These are phyloP conservation scores for Drosophila kanekoi DNA, from an alignment of 2,888 invertebrate genomes.

Conservation along the genomic window DNA sequence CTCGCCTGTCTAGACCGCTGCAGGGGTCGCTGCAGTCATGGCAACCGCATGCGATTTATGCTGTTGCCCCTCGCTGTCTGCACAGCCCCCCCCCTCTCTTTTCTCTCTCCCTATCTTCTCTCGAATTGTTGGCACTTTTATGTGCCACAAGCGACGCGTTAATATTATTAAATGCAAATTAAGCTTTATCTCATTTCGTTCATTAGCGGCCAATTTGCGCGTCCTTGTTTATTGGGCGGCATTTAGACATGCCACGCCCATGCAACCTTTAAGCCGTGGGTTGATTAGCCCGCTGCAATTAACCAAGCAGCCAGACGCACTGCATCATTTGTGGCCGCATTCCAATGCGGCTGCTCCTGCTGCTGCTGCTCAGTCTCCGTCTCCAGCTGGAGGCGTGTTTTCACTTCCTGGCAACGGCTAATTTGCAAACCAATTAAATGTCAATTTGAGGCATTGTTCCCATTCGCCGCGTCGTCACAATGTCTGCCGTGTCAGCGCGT, in stretches of 20 bases:
- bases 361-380: not conserved
- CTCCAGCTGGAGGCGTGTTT: constrained; percentile 28
- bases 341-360: constrained; percentile 17
- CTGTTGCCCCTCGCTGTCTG: constrained; percentile 30
- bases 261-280: not conserved
- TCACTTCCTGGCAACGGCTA: constrained; percentile 66
- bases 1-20: constrained; percentile 69
- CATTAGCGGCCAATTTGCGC: constrained; percentile 73
- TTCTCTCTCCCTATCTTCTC: not conserved
- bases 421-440: constrained; percentile 83
- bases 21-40: constrained; percentile 74
- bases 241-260: constrained; percentile 2
- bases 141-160: constrained; percentile 62
- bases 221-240: constrained; percentile 63
- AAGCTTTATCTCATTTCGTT: constrained; percentile 78
- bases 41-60: constrained; percentile 80
- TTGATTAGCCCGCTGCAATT: constrained; percentile 8
- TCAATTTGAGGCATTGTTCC: constrained; percentile 82
- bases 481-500: constrained; percentile 62
- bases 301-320: constrained; percentile 8
- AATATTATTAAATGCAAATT: constrained; percentile 82
- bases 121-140: constrained; percentile 22
- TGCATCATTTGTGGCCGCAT: constrained; percentile 39
- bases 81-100: constrained; percentile 2
- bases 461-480: constrained; percentile 47